Percentiles rank a stretch among this genome's conserved stretches.
Conservation (phyloP, 2,888 invertebrate species). For the Tenthredo distinguenda region DNA sequence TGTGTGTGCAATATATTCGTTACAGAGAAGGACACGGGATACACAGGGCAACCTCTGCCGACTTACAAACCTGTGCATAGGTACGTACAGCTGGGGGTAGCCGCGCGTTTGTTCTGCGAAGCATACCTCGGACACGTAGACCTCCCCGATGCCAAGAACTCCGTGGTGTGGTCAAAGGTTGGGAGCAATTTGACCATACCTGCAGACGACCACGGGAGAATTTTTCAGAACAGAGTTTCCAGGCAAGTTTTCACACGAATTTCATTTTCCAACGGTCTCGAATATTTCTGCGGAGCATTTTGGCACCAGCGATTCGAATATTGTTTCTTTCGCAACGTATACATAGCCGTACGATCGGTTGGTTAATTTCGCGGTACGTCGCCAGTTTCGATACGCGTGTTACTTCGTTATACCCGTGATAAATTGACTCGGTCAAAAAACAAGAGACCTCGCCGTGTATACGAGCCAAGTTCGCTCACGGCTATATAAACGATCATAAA, state of each 20-base stretch:
- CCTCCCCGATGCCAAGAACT: conserved; percentile 86
- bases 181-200: conserved; percentile 80
- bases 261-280: too few relatives aligned
- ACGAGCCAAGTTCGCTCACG: background rate
- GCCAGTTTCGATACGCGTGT: background rate
- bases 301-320: background rate
- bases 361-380: conserved; percentile 13
- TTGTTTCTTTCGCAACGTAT: too few relatives aligned
- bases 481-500: background rate
- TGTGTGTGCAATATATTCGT: background rate
- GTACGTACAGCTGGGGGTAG: conserved; percentile 82
- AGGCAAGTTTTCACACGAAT: conserved; percentile 73
- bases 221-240: conserved; percentile 77
- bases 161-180: conserved; percentile 85
- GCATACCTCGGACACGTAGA: conserved; percentile 88
- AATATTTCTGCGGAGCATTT: too few relatives aligned
- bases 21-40: conserved; percentile 80
- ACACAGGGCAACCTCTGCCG: conserved; percentile 78
- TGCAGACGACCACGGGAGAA: conserved; percentile 70
- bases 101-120: conserved; percentile 87
- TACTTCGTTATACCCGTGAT: background rate
- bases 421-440: background rate
- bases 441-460: background rate
- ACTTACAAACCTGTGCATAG: conserved; percentile 86
- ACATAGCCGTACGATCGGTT: background rate